These are phyloP conservation scores for Podarcis lilfordi DNA, from an alignment of 2,797 vertebrate species.

Conservation along the genomic window DNA sequence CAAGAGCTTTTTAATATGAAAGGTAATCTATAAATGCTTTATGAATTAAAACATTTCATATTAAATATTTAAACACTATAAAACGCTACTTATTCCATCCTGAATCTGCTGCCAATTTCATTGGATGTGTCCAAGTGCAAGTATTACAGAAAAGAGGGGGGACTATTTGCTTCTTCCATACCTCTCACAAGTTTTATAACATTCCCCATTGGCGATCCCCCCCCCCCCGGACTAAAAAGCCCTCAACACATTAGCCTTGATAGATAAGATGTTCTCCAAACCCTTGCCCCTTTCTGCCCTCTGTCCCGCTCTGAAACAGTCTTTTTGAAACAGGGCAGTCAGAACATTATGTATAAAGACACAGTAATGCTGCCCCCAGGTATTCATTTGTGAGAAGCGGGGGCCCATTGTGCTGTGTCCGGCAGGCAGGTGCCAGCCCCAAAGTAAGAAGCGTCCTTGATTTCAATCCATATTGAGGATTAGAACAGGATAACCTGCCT, in stretches of 20 bases:
- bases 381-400: not conserved
- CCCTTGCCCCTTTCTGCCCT: not conserved
- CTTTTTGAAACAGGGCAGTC: not conserved
- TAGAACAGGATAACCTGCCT: constrained; percentile 16
- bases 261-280: not conserved
- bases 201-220: no score
- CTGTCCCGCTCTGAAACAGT: not conserved
- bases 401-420: not conserved
- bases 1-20: no score
- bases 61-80: no score
- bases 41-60: no score
- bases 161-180: no score
- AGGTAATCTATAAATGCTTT: no score
- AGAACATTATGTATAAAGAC: not conserved
- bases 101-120: no score
- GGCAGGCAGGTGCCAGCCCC: not conserved
- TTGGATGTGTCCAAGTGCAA: no score
- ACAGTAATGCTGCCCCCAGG: not conserved
- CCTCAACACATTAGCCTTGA: not conserved
- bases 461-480: not conserved
- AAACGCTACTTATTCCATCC: no score
- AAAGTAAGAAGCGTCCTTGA: not conserved
- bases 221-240: no score
- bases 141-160: no score
- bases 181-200: no score